Evolutionary conservation across 1,140 invertebrate species (phyloP).

Genomic region (Archivesica marissinica): DNA sequence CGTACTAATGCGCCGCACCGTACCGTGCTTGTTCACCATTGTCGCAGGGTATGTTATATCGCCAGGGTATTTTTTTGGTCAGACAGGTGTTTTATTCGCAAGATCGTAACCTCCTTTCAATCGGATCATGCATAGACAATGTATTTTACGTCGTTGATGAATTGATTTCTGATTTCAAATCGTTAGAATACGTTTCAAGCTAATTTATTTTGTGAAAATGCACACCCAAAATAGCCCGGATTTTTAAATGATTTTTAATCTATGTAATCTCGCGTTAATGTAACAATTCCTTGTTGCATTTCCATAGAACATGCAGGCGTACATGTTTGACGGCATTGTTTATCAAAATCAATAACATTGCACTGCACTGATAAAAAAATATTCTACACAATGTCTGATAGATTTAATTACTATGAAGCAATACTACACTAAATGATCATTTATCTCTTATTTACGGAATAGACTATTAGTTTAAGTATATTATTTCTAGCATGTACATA

Average conservation of each 20-base stretch:
- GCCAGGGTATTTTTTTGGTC: neutral
- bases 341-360: no score
- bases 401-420: no score
- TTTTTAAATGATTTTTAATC: slow-evolving; percentile 2
- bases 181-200: neutral
- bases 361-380: no score
- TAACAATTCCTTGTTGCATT: neutral
- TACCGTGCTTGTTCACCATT: slow-evolving; percentile 37
- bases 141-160: slow-evolving; percentile 2
- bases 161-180: slow-evolving; percentile 7
- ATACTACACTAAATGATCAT: no score
- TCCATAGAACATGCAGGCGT: neutral
- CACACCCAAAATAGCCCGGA: slow-evolving; percentile 23
- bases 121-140: slow-evolving; percentile 15
- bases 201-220: slow-evolving; percentile 25
- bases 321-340: no score
- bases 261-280: neutral
- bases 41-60: slow-evolving; percentile 32
- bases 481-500: no score
- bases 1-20: slow-evolving; percentile 54
- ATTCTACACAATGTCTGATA: no score
- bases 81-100: slow-evolving; percentile 57
- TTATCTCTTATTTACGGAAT: no score
- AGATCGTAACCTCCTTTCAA: slow-evolving; percentile 31
- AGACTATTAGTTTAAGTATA: no score